Evolutionary conservation across 1,140 invertebrate genomes (phyloP), one percentile per base, ranked within the genome.

Genomic region (Tetragnatha versicolor): DNA sequence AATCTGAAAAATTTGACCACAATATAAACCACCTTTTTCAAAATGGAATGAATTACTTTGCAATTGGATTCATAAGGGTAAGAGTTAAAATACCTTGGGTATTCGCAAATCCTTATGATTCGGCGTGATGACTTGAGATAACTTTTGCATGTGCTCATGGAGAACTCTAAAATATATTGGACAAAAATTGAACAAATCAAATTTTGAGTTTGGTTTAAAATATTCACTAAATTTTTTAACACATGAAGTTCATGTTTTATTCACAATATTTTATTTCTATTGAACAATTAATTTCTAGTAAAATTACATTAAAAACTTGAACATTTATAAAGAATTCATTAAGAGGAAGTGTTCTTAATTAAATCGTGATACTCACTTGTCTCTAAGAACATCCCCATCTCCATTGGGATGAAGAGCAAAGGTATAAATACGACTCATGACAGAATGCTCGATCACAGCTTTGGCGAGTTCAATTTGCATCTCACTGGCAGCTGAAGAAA

Each of bases 331-430:
- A 53, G 17, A 2, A 29, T 7, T 27, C 25, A 0, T 9, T 7
- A 6, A 58, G 6, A 58, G 4, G 9, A 9, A 42, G 39, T 65
- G 4, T 22, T 20, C n/a, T 22, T 37, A 65, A 65, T 35, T 22
- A 10, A 65, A n/a, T 14, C n/a, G 4, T 1, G 10, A 39, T 37
- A 89, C 90, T 89, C 85, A 94, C 91, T 93, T 92, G 85, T 99
- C 97, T 70, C 97, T 88, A 66, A 93, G 90, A 60, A 96, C 89
- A 87, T 99, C 97, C 0, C 93, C 96, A 84, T 99, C 97, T 3
- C 95, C 95, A 86, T 99, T 99, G 6, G 97, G 97, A 88, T 96
- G 98, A 83, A 99, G 89, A 37, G 97, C 95, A 85, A 95, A 91
- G 29, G 91, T 90, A 87, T 99, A 99, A 42, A 99, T 93, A 25